phyloP scores from a whole-genome alignment of 1,140 invertebrate genomes.

The Adoxophyes honmai region DNA sequence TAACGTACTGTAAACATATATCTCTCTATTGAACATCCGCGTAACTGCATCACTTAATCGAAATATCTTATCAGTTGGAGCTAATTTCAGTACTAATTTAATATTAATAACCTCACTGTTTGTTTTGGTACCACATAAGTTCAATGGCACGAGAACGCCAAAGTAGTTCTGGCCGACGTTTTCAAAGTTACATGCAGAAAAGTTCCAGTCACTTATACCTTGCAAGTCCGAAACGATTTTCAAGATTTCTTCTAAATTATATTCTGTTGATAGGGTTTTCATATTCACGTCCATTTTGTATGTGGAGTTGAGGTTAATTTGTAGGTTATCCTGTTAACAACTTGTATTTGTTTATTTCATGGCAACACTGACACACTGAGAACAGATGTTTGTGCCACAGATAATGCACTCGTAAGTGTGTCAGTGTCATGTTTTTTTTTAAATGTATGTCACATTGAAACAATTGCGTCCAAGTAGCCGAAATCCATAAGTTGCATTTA shows the following conservation, averaged over 20 bases:
- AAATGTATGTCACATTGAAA: too few species aligned
- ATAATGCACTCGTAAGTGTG: too few species aligned
- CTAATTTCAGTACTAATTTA: slow-evolving; percentile 54
- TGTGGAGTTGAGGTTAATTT: too few species aligned
- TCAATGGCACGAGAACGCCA: slow-evolving; percentile 50
- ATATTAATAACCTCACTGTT: slow-evolving; percentile 29
- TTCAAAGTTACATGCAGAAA: slow-evolving; percentile 38
- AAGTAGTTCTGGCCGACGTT: slow-evolving; percentile 62
- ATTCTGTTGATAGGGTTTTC: slow-evolving; percentile 19
- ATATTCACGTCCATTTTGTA: too few species aligned
- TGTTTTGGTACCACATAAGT: slow-evolving; percentile 31
- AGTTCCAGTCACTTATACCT: slow-evolving; percentile 34
- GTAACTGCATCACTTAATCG: slow-evolving; percentile 60
- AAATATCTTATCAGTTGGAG: slow-evolving; percentile 57
- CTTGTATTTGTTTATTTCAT: too few species aligned
- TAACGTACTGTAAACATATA: slow-evolving; percentile 49
- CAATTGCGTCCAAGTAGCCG: too few species aligned
- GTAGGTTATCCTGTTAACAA: too few species aligned
- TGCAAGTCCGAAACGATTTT: slow-evolving; percentile 28
- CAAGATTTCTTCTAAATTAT: slow-evolving; percentile 32
- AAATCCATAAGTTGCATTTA: too few species aligned
- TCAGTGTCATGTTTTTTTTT: too few species aligned
- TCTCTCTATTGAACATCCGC: slow-evolving; percentile 56
- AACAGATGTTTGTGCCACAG: too few species aligned
- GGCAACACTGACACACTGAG: too few species aligned